Evolutionary conservation across 1,140 invertebrate species (phyloP).

Genomic region (Zaprionus capensis): DNA sequence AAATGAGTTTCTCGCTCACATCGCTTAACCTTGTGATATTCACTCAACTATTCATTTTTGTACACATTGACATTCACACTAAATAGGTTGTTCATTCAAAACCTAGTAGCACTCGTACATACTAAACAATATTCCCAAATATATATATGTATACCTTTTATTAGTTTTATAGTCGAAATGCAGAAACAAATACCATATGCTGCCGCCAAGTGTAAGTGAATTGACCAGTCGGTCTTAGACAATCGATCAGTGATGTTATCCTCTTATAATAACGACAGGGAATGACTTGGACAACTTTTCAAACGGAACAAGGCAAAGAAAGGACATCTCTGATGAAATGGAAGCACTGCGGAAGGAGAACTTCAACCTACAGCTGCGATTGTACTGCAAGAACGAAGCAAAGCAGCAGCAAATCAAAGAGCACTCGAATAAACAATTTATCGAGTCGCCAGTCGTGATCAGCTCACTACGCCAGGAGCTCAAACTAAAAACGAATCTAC

Average conservation of each 20-base stretch:
- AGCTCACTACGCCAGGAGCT: neutral
- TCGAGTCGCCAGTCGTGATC: neutral
- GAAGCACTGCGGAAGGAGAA: conserved; percentile 4
- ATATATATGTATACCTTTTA: neutral
- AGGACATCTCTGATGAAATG: neutral
- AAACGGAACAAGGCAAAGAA: too few relatives aligned
- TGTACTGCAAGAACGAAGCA: neutral
- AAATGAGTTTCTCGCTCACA: neutral
- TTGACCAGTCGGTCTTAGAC: too few relatives aligned
- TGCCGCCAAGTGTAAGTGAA: neutral
- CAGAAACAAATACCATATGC: neutral
- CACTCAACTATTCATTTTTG: neutral
- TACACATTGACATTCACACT: neutral
- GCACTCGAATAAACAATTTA: neutral
- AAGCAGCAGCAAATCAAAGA: neutral
- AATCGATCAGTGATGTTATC: too few relatives aligned
- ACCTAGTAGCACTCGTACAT: neutral
- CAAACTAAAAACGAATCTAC: too few relatives aligned
- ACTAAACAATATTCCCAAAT: neutral
- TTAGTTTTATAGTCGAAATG: neutral
- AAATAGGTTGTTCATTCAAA: neutral
- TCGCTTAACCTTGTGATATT: neutral
- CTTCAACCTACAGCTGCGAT: neutral
- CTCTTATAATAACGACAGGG: too few relatives aligned
- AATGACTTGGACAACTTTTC: too few relatives aligned